Base-by-base conservation (phyloP, 2,888 invertebrate genomes). In the Stegophylla sp. region DNA sequence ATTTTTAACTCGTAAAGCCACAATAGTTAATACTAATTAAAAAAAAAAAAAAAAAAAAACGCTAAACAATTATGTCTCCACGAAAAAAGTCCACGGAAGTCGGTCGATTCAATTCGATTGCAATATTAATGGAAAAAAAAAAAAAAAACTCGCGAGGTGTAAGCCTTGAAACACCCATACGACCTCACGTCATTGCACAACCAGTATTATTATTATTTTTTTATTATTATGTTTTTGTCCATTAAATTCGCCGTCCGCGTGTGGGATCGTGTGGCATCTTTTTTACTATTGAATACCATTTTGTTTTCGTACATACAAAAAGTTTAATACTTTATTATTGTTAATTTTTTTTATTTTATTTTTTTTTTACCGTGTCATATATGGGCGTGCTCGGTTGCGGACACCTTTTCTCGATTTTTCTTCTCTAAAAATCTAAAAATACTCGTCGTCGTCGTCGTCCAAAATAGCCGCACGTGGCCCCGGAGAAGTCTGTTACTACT, bases 141-240 rank as follows among this genome's bases (percentile, higher is more conserved):
- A 63, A 15, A 73, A 45, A 48, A 48, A 48, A 48, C 28, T 10
- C 20, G n/a, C 28, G 61, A 74, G 74, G 74, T 64, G 74, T 74
- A 48, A 74, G 5, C 74, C 74, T 74, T 74, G 74, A 64, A 74
- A 74, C 74, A 64, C 74, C 63, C 63, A 74, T 74, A 63, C 20
- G 74, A 63, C 48, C 48, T 63, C 63, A 28, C 15, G 45, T 12
- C 45, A 28, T 73, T 59, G 43, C 72, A 59, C 72, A 73, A 73
- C 26, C 72, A 59, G 56, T 59, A 59, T 72, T 71, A 34, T 53
- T 17, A 41, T 64, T 34, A 5, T 5, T 63, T n/a, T 64, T 64
- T 69, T 71, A n/a, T n/a, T n/a, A n/a, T n/a, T n/a, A n/a, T n/a
- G n/a, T 53, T 59, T n/a, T 43, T 7, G 59, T 43, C 43, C 43